These are phyloP conservation scores for Apistogramma diplotaenia DNA, from an alignment of 2,113 vertebrate species.

Conservation along the genomic window DNA sequence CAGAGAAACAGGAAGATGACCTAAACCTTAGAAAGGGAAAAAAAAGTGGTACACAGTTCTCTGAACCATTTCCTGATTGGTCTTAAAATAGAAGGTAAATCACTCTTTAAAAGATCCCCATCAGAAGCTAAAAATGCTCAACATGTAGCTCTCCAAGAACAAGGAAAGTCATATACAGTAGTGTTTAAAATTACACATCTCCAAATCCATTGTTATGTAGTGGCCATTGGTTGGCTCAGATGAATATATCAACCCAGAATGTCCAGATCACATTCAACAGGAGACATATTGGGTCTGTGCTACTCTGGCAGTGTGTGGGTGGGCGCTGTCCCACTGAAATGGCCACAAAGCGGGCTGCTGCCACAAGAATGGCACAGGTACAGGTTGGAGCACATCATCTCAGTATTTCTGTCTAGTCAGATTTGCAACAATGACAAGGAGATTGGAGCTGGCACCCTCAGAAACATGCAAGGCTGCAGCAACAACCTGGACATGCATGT, in stretches of 20 bases:
- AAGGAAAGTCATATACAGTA: neutral
- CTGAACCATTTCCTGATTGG: constrained; percentile 10
- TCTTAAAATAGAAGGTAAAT: constrained; percentile 40
- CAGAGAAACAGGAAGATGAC: constrained; percentile 48
- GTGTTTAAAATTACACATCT: neutral
- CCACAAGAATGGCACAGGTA: neutral
- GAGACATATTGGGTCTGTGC: neutral
- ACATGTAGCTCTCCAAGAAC: neutral
- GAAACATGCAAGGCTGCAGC: neutral
- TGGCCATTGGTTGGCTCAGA: neutral
- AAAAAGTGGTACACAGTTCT: neutral
- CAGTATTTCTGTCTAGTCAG: neutral
- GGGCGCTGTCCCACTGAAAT: neutral
- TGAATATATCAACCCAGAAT: neutral
- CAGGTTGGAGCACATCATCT: neutral
- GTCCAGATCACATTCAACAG: neutral
- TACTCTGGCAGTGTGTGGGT: neutral
- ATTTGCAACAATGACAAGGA: neutral
- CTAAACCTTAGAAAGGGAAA: neutral
- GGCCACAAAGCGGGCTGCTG: no score
- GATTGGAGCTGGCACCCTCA: neutral
- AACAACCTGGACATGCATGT: neutral
- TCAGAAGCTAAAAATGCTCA: neutral
- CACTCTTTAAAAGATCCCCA: constrained; percentile 1
- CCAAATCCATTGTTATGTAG: neutral